These are phyloP conservation scores for Tenthredo notha DNA, from an alignment of 2,888 invertebrate species.

Conservation along the genomic window DNA sequence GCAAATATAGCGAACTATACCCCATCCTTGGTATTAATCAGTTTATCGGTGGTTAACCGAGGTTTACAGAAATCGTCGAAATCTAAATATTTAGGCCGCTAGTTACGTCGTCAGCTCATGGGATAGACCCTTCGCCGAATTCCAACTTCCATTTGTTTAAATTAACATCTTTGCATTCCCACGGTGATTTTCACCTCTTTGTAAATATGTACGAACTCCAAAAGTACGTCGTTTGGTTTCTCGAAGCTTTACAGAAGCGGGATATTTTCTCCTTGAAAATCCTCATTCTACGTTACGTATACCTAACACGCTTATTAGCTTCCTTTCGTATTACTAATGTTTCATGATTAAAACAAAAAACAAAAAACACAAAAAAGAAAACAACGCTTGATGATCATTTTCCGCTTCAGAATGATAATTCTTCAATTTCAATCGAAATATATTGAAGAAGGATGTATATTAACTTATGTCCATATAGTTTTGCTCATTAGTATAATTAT, in stretches of 20 bases:
- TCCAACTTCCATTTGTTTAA: constrained; percentile 2
- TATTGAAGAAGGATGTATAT: not conserved
- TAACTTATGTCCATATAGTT: not conserved
- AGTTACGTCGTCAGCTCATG: not conserved
- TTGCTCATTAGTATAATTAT: not conserved
- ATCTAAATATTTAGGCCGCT: constrained; percentile 31
- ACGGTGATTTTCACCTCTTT: not conserved
- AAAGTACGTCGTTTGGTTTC: constrained; percentile 7
- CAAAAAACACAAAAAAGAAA: not conserved
- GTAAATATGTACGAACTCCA: not conserved
- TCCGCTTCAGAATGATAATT: not conserved
- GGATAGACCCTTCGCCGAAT: not conserved
- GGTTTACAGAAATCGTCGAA: constrained; percentile 3
- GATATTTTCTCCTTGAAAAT: not conserved
- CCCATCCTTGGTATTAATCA: not conserved
- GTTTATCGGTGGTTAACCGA: constrained; percentile 19
- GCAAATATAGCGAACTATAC: not conserved
- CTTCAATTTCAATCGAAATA: not conserved
- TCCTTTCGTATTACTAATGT: not conserved
- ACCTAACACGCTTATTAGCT: not conserved
- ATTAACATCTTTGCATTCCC: constrained; percentile 25
- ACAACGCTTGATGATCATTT: not conserved
- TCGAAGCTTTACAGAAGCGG: not conserved
- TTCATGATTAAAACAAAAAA: not conserved
- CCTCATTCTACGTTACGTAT: not conserved